Percentiles rank a stretch among this genome's conserved stretches.
Evolutionary conservation across 1,140 invertebrate species (phyloP).

Genomic region (Ruditapes philippinarum): DNA sequence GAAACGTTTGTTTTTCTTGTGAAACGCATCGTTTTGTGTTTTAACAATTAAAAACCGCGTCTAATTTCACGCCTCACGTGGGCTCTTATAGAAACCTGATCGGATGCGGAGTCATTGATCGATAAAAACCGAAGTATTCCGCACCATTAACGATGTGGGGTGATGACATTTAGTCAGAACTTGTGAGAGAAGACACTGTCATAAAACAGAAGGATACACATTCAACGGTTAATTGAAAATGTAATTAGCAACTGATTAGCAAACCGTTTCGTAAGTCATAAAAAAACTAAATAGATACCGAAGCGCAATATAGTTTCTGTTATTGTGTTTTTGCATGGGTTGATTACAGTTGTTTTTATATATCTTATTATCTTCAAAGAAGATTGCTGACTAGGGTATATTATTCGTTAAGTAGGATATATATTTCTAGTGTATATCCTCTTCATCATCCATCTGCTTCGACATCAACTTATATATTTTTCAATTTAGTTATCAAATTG

Average conservation of each 20-base stretch:
- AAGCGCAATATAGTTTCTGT: not conserved
- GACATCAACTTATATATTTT: no score
- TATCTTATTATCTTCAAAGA: not conserved
- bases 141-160: slow-evolving; percentile 15
- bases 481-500: no score
- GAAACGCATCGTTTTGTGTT: slow-evolving; percentile 6
- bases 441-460: no score
- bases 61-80: slow-evolving; percentile 37
- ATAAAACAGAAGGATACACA: not conserved
- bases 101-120: not conserved
- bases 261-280: not conserved
- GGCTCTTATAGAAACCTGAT: slow-evolving; percentile 17
- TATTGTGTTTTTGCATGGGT: not conserved
- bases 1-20: slow-evolving; percentile 1
- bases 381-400: not conserved
- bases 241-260: slow-evolving; percentile 32
- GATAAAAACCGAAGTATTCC: slow-evolving; percentile 32
- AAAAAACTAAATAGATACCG: not conserved
- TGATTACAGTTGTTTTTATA: not conserved
- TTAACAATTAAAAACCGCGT: slow-evolving; percentile 12
- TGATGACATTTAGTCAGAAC: slow-evolving; percentile 2
- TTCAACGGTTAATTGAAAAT: slow-evolving; percentile 25
- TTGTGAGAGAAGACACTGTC: not conserved
- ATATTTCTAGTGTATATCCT: no score
- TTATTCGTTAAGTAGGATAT: no score